Evolutionary conservation across 2,888 invertebrate genomes (phyloP).

Genomic region (Erannis defoliaria): DNA sequence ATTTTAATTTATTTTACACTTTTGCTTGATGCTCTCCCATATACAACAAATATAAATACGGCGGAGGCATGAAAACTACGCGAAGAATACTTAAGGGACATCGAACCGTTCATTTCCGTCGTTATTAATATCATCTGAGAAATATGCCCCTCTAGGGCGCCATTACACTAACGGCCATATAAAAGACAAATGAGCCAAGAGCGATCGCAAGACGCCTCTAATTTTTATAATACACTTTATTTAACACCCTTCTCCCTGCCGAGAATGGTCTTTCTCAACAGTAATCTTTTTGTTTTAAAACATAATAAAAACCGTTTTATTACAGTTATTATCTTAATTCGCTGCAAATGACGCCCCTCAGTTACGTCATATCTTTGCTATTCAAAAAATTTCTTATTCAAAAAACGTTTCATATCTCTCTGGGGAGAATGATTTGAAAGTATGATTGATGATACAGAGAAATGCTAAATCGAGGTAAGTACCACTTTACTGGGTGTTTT

Average conservation of each 20-base stretch:
- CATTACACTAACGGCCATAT: slow-evolving; percentile 69
- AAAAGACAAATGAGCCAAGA: slow-evolving; percentile 71
- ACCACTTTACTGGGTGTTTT: slow-evolving; percentile 58
- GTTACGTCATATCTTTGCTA: slow-evolving; percentile 55
- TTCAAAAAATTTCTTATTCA: slow-evolving; percentile 60
- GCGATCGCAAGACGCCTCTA: slow-evolving; percentile 59
- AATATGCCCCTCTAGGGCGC: slow-evolving; percentile 63
- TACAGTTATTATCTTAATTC: slow-evolving; percentile 53
- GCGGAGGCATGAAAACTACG: slow-evolving; percentile 46
- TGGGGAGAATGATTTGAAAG: slow-evolving; percentile 64
- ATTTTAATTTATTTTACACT: neutral
- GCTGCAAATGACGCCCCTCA: slow-evolving; percentile 48
- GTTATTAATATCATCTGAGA: slow-evolving; percentile 67
- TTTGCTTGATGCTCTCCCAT: neutral
- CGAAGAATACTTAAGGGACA: slow-evolving; percentile 53
- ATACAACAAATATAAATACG: slow-evolving; percentile 11
- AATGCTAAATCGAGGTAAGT: slow-evolving; percentile 61
- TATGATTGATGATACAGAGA: slow-evolving; percentile 70
- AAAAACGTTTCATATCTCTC: slow-evolving; percentile 62
- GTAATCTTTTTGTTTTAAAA: slow-evolving; percentile 53
- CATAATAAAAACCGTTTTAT: slow-evolving; percentile 55
- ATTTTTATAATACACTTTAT: slow-evolving; percentile 61
- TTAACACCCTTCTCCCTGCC: slow-evolving; percentile 46
- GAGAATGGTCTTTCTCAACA: slow-evolving; percentile 20
- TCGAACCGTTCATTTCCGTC: slow-evolving; percentile 62